Base-by-base conservation (phyloP, 2,113 vertebrate species). In the Sceloporus tristichus region DNA sequence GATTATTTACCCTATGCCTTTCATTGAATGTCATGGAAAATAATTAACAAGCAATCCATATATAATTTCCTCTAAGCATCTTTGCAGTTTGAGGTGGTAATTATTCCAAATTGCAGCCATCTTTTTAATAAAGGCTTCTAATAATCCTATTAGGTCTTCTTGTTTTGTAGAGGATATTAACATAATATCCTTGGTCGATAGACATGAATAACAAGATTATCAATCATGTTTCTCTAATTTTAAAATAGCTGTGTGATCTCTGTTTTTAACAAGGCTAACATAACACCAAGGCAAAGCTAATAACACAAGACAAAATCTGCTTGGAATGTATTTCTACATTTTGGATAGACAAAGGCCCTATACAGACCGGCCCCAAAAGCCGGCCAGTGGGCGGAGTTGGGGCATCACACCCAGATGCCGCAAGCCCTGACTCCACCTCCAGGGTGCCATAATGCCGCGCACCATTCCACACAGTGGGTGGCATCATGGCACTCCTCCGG, bases 131-230 rank as follows among this genome's bases (percentile, higher is more conserved):
- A 84, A 25, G 6, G n/a, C 40, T n/a, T 9, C 14, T 71, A 79
- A 84, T 84, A 79, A 88, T 84, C 75, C 66, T 79, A 9, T 84
- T 88, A 34, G 74, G 78, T 34, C 68, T 25, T 79, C 7, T 71
- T 82, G 62, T 66, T 19, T 34, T 23, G 25, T 34, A 2, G 19
- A 40, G 18, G 19, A 0, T 19, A 84, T 88, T 84, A 79, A 27
- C 23, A 53, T 77, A 70, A 78, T 79, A 71, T n/a, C 42, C 48
- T 18, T 79, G 70, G 25, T 73, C 38, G 3, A 56, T 42, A 54
- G 65, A 34, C 42, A 2, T 84, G 34, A 73, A 88, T 73, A 88
- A 59, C 21, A 56, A 56, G 65, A 59, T 84, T 42, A 73, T 59
- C 25, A n/a, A n/a, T 29, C 56, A 56, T 27, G 18, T 42, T 84